Evolutionary conservation across 1,140 invertebrate genomes (phyloP).

Genomic region (Gonioctena quinquepunctata): DNA sequence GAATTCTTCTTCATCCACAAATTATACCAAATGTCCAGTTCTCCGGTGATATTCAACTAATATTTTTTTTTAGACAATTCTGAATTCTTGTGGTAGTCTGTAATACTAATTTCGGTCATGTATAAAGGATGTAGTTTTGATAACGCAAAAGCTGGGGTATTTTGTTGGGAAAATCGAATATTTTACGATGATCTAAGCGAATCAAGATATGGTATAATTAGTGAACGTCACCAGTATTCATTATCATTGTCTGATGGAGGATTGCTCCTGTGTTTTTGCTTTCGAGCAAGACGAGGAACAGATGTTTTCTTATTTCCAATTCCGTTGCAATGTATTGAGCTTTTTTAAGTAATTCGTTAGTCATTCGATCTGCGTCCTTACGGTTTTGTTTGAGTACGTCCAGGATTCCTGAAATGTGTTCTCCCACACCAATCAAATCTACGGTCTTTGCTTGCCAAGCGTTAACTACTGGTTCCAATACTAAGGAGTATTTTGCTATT

Average conservation of each 20-base stretch:
- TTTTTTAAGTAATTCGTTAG: conserved; percentile 44
- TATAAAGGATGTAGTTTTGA: conserved; percentile 10
- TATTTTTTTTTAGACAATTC: conserved; percentile 9
- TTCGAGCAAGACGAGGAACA: conserved; percentile 27
- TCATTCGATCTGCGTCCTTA: conserved; percentile 37
- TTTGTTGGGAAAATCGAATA: conserved; percentile 20
- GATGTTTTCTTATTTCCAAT: conserved; percentile 36
- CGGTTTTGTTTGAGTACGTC: conserved; percentile 30
- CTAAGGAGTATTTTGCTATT: conserved; percentile 44
- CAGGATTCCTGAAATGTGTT: conserved; percentile 40
- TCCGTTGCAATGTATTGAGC: neutral
- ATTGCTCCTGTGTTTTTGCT: conserved; percentile 29
- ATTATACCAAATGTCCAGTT: conserved; percentile 1
- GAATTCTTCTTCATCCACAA: neutral
- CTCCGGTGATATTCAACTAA: neutral
- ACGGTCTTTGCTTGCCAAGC: conserved; percentile 40
- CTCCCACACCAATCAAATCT: conserved; percentile 27
- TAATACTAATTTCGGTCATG: conserved; percentile 13
- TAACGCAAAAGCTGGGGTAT: conserved; percentile 20
- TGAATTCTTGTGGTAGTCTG: neutral
- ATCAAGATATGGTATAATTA: conserved; percentile 46
- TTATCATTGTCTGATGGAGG: conserved; percentile 43
- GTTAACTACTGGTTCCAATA: conserved; percentile 43
- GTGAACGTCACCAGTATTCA: conserved; percentile 44
- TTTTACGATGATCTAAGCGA: conserved; percentile 24